Base-by-base conservation (phyloP, 2,888 invertebrate species). In the Caenorhabditis sp. region DNA sequence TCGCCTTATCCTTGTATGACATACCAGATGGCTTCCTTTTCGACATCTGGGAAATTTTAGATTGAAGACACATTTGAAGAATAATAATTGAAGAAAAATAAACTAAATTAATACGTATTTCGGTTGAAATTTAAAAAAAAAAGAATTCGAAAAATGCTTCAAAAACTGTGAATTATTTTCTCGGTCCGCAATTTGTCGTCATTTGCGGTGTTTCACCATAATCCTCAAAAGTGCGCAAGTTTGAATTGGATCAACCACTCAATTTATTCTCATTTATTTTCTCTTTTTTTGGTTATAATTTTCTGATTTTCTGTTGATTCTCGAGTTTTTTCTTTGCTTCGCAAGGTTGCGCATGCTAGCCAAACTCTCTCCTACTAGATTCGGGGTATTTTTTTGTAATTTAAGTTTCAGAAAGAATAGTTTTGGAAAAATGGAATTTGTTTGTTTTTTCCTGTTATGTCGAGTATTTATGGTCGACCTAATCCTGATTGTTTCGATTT, bases 1-100 rank as follows among this genome's bases (percentile, higher is more conserved):
- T 78, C 1, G 82, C 65, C 37, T 81, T 81, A 44, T 81, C 81
- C 44, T 81, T 81, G 53, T 81, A 81, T 11, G 76, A 70, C 65
- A 81, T 61, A 35, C 76, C 55, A 20, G 81, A 81, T 70, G 76
- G 76, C n/a, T 40, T 65, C 13, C 47, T 24, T 64, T 64, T 80
- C 11, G 81, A 81, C 81, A 81, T 81, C 58, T 58, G 50, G 9
- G 32, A 40, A 15, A 58, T 13, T 18, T n/a, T 47, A n/a, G 4
- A 3, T n/a, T 18, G n/a, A 3, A 35, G 15, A 32, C 35, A 56
- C 2, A 26, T 60, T 22, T 60, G 2, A 60, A 15, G 24, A 26
- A 26, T 9, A 32, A 32, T 4, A 6, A 9, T 32, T 32, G 4
- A 6, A 32, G 32, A 6, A 32, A 6, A 32, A 32, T 4, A 32